Evolutionary conservation across 2,888 invertebrate genomes (phyloP).

Genomic region (Orthosia gracilis): DNA sequence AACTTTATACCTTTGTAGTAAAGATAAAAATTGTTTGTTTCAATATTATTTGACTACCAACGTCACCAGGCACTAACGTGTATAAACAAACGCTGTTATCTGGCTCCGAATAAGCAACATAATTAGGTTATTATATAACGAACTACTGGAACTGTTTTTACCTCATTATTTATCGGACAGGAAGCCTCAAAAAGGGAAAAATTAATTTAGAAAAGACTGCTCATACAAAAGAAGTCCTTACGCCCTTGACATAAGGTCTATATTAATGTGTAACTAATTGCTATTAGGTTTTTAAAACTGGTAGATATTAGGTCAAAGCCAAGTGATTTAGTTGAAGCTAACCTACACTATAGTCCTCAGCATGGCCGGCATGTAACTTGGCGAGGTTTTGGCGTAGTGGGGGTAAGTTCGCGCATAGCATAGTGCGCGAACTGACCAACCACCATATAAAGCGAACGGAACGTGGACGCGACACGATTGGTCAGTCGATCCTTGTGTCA

Average conservation of each 20-base stretch:
- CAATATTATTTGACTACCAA: constrained; percentile 20
- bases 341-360: no score
- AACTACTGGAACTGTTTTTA: constrained; percentile 5
- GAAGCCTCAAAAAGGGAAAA: constrained; percentile 27
- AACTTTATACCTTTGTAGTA: not conserved
- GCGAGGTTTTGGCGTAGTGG: no score
- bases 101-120: constrained; percentile 25
- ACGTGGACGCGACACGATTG: no score
- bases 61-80: constrained; percentile 20
- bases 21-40: not conserved
- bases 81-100: constrained; percentile 55
- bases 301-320: not conserved
- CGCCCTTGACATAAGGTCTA: not conserved
- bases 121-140: constrained; percentile 38
- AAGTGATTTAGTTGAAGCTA: no score
- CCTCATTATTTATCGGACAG: constrained; percentile 20
- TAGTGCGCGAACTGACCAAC: no score
- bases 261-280: constrained; percentile 12
- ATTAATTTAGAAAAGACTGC: no score
- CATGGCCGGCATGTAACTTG: no score
- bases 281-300: not conserved
- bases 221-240: not conserved
- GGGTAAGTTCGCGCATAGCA: no score
- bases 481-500: no score
- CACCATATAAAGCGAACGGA: no score